These are phyloP conservation scores for Peribatodes rhomboidaria DNA, from an alignment of 2,888 invertebrate species.

Conservation along the genomic window DNA sequence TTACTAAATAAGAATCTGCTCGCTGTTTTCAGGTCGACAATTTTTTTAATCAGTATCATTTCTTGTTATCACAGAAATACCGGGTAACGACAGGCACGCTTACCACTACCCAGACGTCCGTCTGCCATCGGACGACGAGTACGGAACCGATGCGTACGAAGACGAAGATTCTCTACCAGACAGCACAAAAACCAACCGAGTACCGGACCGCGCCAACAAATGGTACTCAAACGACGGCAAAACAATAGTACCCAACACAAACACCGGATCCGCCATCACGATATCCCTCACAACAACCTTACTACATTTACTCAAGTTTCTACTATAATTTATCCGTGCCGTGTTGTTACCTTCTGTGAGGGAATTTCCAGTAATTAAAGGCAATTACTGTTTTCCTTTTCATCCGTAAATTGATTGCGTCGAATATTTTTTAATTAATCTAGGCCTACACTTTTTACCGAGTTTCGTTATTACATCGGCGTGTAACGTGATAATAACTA, in stretches of 20 bases:
- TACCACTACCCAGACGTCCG: slow-evolving; percentile 78
- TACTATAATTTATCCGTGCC: slow-evolving; percentile 43
- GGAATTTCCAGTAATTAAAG: slow-evolving; percentile 33
- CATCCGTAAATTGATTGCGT: slow-evolving; percentile 40
- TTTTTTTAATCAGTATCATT: slow-evolving; percentile 21
- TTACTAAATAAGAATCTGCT: too few species aligned
- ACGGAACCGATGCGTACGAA: slow-evolving; percentile 76
- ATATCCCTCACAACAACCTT: slow-evolving; percentile 39
- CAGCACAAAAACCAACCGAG: slow-evolving; percentile 76
- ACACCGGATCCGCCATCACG: slow-evolving; percentile 53
- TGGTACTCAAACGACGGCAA: slow-evolving; percentile 83
- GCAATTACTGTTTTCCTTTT: slow-evolving; percentile 36
- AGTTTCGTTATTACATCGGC: slow-evolving; percentile 54
- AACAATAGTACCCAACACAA: slow-evolving; percentile 61
- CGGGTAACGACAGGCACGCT: slow-evolving; percentile 79
- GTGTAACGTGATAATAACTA: slow-evolving; percentile 86
- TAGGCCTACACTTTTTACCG: slow-evolving; percentile 23
- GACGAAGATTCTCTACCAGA: slow-evolving; percentile 68
- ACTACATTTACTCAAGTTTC: slow-evolving; percentile 44
- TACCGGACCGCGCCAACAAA: slow-evolving; percentile 82
- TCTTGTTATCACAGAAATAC: slow-evolving; percentile 77
- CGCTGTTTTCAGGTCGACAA: too few species aligned
- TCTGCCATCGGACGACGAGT: slow-evolving; percentile 76
- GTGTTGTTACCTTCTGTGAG: slow-evolving; percentile 35
- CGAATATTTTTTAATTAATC: slow-evolving; percentile 52